phyloP scores from a whole-genome alignment of 2,797 vertebrate species.

The Parambassis ranga region DNA sequence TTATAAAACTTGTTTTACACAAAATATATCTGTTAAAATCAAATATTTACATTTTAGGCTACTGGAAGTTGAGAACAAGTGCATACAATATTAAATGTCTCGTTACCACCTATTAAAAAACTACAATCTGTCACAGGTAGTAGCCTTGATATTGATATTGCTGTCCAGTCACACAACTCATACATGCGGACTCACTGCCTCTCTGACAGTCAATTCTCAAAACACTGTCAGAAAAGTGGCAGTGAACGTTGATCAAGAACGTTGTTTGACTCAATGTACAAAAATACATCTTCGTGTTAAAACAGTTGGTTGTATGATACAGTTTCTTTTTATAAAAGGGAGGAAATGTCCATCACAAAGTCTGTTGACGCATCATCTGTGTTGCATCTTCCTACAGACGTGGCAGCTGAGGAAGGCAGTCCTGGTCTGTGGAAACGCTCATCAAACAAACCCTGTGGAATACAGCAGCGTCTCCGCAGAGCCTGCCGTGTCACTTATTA shows the following conservation, averaged over 20 bases:
- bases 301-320: conserved; percentile 65
- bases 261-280: conserved; percentile 79
- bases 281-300: conserved; percentile 89
- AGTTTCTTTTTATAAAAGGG: conserved; percentile 49
- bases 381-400: conserved; percentile 38
- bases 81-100: conserved; percentile 86
- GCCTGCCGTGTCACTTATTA: conserved; percentile 63
- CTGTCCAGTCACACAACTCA: conserved; percentile 61
- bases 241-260: conserved; percentile 60
- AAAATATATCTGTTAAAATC: conserved; percentile 89
- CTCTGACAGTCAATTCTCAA: conserved; percentile 44
- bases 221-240: conserved; percentile 66
- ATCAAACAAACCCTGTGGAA: conserved; percentile 33
- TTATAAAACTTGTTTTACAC: conserved; percentile 87
- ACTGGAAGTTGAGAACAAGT: conserved; percentile 84
- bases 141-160: conserved; percentile 68
- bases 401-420: conserved; percentile 52
- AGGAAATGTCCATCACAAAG: conserved; percentile 50
- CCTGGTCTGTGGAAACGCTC: conserved; percentile 36
- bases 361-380: conserved; percentile 57
- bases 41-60: conserved; percentile 85
- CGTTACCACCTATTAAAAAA: conserved; percentile 69
- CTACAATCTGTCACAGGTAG: conserved; percentile 80
- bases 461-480: conserved; percentile 28
- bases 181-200: conserved; percentile 36